phyloP scores from a whole-genome alignment of 2,113 vertebrate species.

The Podarcis raffonei region DNA sequence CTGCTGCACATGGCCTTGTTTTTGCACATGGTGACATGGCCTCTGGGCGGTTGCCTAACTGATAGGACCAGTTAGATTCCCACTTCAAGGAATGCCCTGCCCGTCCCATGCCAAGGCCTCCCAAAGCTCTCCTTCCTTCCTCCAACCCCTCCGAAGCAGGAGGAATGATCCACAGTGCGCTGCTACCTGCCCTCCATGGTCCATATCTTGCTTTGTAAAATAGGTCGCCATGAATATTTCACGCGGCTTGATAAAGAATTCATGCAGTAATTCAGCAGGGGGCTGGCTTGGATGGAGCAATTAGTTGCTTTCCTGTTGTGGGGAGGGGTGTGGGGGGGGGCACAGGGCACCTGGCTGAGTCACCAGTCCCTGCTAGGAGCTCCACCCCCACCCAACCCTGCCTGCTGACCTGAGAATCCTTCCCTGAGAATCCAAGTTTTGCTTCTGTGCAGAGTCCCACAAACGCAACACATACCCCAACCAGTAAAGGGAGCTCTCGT shows the following conservation, averaged over 20 bases:
- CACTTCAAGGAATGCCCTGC: not conserved
- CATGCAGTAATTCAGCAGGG: not conserved
- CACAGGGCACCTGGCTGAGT: not conserved
- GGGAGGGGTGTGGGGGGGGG: not conserved
- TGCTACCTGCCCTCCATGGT: not conserved
- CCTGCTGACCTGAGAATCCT: not conserved
- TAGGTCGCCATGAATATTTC: conserved; percentile 18
- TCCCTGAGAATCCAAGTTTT: not conserved
- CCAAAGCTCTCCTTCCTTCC: no score
- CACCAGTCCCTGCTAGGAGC: not conserved
- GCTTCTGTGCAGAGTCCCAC: not conserved
- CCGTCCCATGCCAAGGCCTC: not conserved
- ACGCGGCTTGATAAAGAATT: conserved; percentile 2
- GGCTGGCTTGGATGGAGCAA: not conserved
- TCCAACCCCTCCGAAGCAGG: not conserved
- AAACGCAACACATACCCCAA: no score
- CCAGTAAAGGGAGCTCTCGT: no score
- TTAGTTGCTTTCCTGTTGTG: not conserved
- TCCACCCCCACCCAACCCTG: not conserved
- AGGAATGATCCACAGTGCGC: not conserved
- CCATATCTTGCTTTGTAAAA: not conserved
- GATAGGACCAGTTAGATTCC: no score
- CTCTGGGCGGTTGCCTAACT: no score
- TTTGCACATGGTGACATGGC: no score
- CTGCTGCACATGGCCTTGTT: no score